A percentile compares a stretch with the other conserved stretches of the same genome.
Evolutionary conservation across 2,797 vertebrate genomes (phyloP).

Genomic region (Platalea minor): DNA sequence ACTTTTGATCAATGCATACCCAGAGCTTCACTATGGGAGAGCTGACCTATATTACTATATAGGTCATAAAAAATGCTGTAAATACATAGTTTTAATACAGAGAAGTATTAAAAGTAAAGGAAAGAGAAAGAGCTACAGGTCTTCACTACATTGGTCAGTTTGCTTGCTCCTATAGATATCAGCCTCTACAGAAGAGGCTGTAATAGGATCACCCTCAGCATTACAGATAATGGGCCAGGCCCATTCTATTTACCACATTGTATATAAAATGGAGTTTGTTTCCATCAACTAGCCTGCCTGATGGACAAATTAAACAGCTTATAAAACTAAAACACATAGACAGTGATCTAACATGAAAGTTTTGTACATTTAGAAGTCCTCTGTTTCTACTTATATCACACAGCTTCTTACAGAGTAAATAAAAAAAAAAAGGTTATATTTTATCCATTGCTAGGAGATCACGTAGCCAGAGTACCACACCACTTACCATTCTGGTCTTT

Average conservation of each 20-base stretch:
- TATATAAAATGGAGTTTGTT: neutral
- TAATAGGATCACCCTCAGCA: neutral
- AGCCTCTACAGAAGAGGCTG: neutral
- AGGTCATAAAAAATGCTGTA: neutral
- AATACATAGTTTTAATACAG: neutral
- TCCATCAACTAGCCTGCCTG: neutral
- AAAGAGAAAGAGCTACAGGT: neutral
- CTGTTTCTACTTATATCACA: neutral
- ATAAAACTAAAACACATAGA: neutral
- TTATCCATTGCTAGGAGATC: neutral
- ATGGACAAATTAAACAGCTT: neutral
- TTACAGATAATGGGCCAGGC: neutral
- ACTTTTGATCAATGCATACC: neutral
- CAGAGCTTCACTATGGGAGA: neutral
- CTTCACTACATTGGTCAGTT: neutral
- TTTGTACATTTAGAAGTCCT: neutral
- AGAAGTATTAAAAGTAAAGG: neutral
- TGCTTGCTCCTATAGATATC: neutral
- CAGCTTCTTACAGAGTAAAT: neutral
- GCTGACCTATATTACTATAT: rapidly evolving
- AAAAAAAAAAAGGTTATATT: neutral
- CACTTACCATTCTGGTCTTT: neutral
- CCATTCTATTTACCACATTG: neutral
- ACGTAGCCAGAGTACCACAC: neutral
- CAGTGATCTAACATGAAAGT: neutral